Evolutionary conservation across 2,113 vertebrate genomes (phyloP), one percentile per base, ranked within the genome.

Genomic region (Corvus moneduloides): DNA sequence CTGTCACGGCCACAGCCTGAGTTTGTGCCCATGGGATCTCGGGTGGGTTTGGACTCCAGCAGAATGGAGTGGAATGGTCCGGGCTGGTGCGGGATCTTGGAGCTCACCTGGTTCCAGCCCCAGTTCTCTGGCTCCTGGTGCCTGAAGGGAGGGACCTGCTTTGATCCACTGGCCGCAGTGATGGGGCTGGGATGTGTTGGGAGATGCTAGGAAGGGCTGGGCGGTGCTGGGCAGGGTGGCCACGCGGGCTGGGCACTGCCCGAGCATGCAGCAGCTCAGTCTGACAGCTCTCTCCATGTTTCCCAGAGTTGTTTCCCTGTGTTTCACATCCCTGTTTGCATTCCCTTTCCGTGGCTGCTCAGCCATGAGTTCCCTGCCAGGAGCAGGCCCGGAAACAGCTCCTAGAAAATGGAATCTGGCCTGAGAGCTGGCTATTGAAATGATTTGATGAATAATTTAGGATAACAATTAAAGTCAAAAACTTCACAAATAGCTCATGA

Each of bases 371-470:
- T 58, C 92, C 26, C 83, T 88, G 92, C 88, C 92, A 89, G 76
- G 20, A 84, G 44, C 54, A 10, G 4, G 7, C 51, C 41, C 4
- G 73, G 94, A 90, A 96, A 94, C 85, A 90, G 94, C 90, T 94
- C 93, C 82, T 84, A 90, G 84, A 44, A 84, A 95, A 95, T 88
- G 90, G 77, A 56, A 86, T 87, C 94, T 92, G 93, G 90, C 93
- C 83, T 28, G 0, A 93, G 93, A 94, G 92, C 56, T 6, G 23
- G 52, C 78, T 82, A 94, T 92, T 95, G 93, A 93, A 96, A 96
- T 78, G 67, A 92, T 97, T 92, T 96, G 94, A 96, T 96, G 84
- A 96, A 97, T 97, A 97, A 96, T 97, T 97, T 96, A 95, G 90
- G 77, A 46, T 90, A 95, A 96, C 93, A 97, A 96, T 97, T 96